phyloP scores from a whole-genome alignment of 2,113 vertebrate species.

The Aplodontia rufa region DNA sequence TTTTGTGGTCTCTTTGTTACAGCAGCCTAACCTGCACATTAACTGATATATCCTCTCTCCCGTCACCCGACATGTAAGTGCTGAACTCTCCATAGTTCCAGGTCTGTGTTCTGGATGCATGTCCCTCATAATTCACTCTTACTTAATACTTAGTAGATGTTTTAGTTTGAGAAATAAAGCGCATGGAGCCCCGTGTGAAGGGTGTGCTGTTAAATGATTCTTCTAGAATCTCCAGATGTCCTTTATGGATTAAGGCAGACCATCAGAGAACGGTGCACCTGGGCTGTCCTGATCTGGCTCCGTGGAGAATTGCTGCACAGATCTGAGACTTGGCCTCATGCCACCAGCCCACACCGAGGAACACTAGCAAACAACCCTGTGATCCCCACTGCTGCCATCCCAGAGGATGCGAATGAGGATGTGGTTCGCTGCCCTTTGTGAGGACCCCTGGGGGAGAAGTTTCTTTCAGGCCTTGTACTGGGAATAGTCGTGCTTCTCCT shows the following conservation, averaged over 20 bases:
- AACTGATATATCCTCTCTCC: neutral
- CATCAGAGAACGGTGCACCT: conserved; percentile 60
- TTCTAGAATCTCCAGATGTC: conserved; percentile 66
- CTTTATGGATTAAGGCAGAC: conserved; percentile 52
- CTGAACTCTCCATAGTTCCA: neutral
- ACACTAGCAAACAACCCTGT: conserved; percentile 25
- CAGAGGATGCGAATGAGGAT: conserved; percentile 62
- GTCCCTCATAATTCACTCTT: conserved; percentile 8
- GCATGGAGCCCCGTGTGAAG: conserved; percentile 12
- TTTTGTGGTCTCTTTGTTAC: neutral
- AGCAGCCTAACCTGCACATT: neutral
- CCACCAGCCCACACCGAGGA: conserved; percentile 53
- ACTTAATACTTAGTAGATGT: conserved; percentile 48
- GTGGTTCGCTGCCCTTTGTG: conserved; percentile 74
- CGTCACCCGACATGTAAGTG: neutral
- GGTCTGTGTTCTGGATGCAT: neutral
- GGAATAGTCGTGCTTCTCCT: conserved; percentile 65
- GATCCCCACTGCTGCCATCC: conserved; percentile 7
- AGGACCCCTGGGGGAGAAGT: conserved; percentile 56
- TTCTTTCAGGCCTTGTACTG: conserved; percentile 64
- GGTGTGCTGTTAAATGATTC: conserved; percentile 26
- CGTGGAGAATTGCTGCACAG: conserved; percentile 37
- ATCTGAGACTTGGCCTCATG: conserved; percentile 69
- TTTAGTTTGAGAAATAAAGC: conserved; percentile 39
- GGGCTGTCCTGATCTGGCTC: conserved; percentile 55